phyloP scores from a whole-genome alignment of 2,888 invertebrate genomes.

The Himalopsyche tibetana region DNA sequence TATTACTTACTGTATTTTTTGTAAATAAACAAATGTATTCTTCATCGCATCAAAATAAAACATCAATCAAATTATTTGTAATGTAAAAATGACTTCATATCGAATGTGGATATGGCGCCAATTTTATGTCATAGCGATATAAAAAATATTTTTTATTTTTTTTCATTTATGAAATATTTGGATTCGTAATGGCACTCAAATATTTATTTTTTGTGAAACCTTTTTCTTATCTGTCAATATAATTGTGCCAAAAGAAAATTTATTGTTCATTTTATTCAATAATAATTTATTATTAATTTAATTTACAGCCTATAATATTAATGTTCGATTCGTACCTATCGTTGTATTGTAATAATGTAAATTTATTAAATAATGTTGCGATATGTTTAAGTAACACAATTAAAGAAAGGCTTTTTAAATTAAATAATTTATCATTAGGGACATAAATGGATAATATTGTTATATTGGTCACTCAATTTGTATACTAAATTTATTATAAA shows the following conservation, averaged over 20 bases:
- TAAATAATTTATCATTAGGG: constrained; percentile 26
- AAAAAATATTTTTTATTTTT: background rate
- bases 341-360: constrained; percentile 12
- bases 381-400: constrained; percentile 18
- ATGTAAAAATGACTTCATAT: constrained; percentile 9
- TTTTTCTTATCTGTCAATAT: background rate
- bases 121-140: background rate
- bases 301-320: background rate
- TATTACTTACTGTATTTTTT: constrained; percentile 32
- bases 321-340: background rate
- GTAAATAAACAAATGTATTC: background rate
- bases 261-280: constrained; percentile 11
- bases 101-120: background rate
- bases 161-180: background rate
- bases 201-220: background rate
- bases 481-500: constrained; percentile 4
- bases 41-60: background rate
- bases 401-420: constrained; percentile 42
- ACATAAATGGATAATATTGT: constrained; percentile 42
- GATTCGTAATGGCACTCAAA: background rate
- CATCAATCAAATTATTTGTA: background rate
- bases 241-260: constrained; percentile 31
- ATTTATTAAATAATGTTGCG: background rate
- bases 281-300: background rate
- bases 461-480: constrained; percentile 5